Conservation (phyloP, 2,113 vertebrate genomes). For the Ictidomys tridecemlineatus region DNA sequence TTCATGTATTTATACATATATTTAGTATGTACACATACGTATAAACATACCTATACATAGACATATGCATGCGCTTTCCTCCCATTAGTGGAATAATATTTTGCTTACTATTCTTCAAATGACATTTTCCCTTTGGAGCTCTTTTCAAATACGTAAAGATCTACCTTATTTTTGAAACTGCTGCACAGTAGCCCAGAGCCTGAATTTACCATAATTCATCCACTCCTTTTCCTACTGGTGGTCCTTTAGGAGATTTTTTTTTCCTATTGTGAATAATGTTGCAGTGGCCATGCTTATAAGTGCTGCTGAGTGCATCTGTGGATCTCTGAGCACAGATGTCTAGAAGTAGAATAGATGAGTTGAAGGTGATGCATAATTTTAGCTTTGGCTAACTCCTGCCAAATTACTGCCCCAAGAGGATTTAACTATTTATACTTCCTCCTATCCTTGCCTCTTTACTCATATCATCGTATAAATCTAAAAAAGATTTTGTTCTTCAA, state of each 20-base stretch:
- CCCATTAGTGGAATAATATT: background rate
- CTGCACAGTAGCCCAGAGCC: background rate
- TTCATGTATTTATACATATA: background rate
- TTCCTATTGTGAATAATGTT: background rate
- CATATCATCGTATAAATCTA: background rate
- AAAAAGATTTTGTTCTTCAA: background rate
- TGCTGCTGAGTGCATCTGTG: background rate
- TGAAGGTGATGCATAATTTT: background rate
- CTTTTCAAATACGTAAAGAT: slow-evolving; percentile 19
- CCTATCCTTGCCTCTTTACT: background rate
- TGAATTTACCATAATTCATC: background rate
- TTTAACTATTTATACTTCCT: background rate
- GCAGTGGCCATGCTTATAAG: background rate
- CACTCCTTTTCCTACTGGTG: background rate
- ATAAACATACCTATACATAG: background rate
- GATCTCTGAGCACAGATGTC: background rate
- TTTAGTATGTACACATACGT: background rate
- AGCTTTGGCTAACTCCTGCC: background rate
- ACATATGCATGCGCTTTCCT: background rate
- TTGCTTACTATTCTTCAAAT: slow-evolving; percentile 5
- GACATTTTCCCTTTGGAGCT: background rate
- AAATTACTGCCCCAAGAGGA: background rate
- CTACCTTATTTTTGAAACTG: background rate
- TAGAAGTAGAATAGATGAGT: background rate
- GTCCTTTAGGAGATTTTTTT: background rate